These are phyloP conservation scores for Mus pahari DNA, from an alignment of 2,113 vertebrate genomes.

Conservation along the genomic window DNA sequence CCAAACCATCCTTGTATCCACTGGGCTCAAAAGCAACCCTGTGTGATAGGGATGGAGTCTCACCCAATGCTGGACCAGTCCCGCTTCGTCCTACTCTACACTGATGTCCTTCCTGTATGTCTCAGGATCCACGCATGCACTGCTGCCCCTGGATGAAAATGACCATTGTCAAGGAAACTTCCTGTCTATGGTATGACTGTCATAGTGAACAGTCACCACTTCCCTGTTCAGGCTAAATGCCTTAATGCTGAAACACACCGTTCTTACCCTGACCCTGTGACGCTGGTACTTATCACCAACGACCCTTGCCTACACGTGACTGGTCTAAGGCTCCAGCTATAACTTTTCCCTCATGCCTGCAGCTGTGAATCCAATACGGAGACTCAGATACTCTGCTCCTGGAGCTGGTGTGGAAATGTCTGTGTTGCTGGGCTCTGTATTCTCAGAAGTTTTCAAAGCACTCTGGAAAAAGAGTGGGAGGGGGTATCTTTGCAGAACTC, in stretches of 20 bases:
- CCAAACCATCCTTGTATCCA: not conserved
- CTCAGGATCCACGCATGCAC: no score
- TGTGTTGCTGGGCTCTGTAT: not conserved
- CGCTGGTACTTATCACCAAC: not conserved
- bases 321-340: not conserved
- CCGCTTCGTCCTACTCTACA: not conserved
- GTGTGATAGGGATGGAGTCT: not conserved
- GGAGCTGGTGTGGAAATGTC: not conserved
- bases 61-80: not conserved
- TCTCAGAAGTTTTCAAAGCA: not conserved
- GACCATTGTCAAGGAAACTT: not conserved
- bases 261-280: not conserved
- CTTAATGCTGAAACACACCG: fast-evolving
- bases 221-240: not conserved
- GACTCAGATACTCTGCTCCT: not conserved
- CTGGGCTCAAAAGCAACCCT: not conserved
- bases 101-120: not conserved
- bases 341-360: not conserved
- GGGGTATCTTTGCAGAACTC: not conserved
- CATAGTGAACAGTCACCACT: not conserved
- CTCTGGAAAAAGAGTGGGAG: not conserved
- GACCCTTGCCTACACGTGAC: no score
- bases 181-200: not conserved
- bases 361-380: not conserved
- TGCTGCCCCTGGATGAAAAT: no score